Base-by-base conservation (phyloP, 2,113 vertebrate genomes). In the Leucosticte australis region DNA sequence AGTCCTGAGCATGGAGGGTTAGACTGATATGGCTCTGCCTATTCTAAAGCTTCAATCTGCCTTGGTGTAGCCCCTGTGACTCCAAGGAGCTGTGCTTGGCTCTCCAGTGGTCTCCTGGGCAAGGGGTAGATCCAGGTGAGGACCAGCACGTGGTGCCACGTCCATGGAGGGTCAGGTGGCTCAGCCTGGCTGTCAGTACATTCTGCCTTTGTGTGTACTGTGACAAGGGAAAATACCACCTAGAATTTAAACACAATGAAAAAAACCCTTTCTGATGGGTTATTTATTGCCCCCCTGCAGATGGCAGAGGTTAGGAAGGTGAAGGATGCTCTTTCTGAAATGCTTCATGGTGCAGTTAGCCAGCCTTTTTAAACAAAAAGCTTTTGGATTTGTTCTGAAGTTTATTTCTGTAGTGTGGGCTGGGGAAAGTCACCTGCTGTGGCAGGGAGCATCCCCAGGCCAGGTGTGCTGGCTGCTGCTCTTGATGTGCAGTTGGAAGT, bases 121-220 rank as follows among this genome's bases (percentile, higher is more conserved):
- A 27, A 31, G 37, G 63, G 26, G 33, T 2, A 2, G 68, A 7
- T 73, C 20, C 69, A 39, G 42, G 37, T 62, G 73, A 83, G 77
- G 30, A 39, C 10, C 53, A 16, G 14, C 64, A 49, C 20, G 3
- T 33, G 20, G 1, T 23, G 39, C 52, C 1, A 0, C 14, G 8
- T 39, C 71, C 2, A 0, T 41, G 56, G 31, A 50, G 83, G 26
- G n/a, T 55, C 65, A 35, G 9, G 7, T 15, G 56, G 60, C 60
- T 41, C 33, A 57, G 42, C 2, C 3, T 75, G 46, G 21, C 70
- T 89, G 35, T 53, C 79, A 47, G 21, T 37, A 8, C 18, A 2
- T 3, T 1, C 56, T 84, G 42, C 31, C 80, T 68, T 44, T 35
- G 37, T 30, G 31, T 14, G 1, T 26, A 1, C 47, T 39, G 30